These are phyloP conservation scores for Ostrea denselamellosa DNA, from an alignment of 1,140 invertebrate genomes.

Conservation along the genomic window DNA sequence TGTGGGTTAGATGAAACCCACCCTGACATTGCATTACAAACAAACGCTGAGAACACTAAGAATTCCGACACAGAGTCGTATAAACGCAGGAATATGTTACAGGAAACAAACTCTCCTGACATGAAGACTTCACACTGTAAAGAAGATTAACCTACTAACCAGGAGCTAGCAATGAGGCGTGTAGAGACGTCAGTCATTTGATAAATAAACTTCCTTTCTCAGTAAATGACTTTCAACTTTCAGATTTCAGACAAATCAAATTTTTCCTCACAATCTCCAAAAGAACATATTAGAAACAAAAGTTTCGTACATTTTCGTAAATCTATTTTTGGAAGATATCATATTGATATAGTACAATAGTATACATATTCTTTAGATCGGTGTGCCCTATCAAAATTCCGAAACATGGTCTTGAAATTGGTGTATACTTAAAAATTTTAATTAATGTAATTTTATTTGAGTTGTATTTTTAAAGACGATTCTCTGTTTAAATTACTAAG, in stretches of 20 bases:
- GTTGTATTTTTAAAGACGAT: not conserved
- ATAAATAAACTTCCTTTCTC: not conserved
- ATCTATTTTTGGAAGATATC: too few relatives aligned
- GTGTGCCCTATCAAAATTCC: not conserved
- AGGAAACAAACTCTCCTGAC: not conserved
- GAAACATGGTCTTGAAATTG: not conserved
- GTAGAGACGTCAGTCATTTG: not conserved
- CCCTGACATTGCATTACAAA: not conserved
- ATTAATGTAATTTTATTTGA: not conserved
- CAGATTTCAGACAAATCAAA: too few relatives aligned
- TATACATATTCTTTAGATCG: too few relatives aligned
- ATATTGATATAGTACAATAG: too few relatives aligned
- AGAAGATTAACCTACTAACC: not conserved
- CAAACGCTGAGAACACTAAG: not conserved
- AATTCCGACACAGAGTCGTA: not conserved
- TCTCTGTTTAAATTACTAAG: not conserved
- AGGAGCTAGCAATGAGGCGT: not conserved
- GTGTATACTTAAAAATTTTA: not conserved
- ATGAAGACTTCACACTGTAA: not conserved
- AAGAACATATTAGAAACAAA: too few relatives aligned
- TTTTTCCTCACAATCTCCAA: too few relatives aligned
- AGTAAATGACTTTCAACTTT: not conserved
- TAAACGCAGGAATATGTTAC: not conserved
- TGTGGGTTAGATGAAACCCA: conserved; percentile 55
- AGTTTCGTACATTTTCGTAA: too few relatives aligned